Conservation (phyloP, 2,888 invertebrate species). For the Cryptosula pallasiana region DNA sequence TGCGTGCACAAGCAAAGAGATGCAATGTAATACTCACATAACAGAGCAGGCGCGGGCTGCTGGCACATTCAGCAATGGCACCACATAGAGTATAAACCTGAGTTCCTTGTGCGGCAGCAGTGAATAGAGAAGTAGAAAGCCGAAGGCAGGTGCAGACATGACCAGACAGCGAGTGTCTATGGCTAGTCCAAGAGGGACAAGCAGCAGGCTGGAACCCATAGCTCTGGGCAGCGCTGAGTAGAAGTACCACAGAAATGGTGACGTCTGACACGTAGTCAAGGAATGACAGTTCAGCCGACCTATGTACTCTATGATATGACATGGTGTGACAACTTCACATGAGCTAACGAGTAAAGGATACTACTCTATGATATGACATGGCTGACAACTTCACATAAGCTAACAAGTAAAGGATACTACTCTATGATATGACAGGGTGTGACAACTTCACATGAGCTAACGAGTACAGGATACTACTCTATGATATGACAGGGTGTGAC, state of each 20-base stretch:
- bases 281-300: not conserved
- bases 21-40: constrained; percentile 77
- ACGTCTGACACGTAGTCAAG: constrained; percentile 32
- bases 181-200: constrained; percentile 60
- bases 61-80: constrained; percentile 84
- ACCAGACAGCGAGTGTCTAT: constrained; percentile 64
- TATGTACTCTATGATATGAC: not conserved
- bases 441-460: too few relatives aligned
- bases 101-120: constrained; percentile 95
- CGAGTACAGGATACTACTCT: too few relatives aligned
- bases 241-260: constrained; percentile 94
- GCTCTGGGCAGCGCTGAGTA: constrained; percentile 93
- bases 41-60: constrained; percentile 81
- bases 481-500: too few relatives aligned
- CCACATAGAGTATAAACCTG: constrained; percentile 93
- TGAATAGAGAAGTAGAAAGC: constrained; percentile 85
- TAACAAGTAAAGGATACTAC: too few relatives aligned
- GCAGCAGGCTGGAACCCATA: constrained; percentile 71
- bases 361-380: too few relatives aligned
- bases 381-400: too few relatives aligned
- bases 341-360: too few relatives aligned
- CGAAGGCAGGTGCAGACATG: constrained; percentile 41
- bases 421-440: too few relatives aligned
- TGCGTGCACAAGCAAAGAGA: too few relatives aligned
- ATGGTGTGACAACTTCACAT: too few relatives aligned